phyloP scores from a whole-genome alignment of 2,888 invertebrate genomes.

The Chesias legatella region DNA sequence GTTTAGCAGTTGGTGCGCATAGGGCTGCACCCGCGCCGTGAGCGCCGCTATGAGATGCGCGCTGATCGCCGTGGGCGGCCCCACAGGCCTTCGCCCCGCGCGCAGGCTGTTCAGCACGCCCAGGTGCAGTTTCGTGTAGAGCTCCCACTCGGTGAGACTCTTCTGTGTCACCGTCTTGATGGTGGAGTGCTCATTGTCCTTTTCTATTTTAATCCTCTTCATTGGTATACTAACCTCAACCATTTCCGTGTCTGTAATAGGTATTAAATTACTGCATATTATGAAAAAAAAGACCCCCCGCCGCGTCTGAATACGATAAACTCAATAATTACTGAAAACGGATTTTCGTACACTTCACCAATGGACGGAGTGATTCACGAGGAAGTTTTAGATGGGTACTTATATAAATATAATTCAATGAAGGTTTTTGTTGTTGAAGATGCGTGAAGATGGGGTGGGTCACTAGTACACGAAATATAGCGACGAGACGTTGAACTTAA shows the following conservation, averaged over 20 bases:
- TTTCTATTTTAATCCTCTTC: slow-evolving; percentile 69
- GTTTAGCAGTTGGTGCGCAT: slow-evolving; percentile 55
- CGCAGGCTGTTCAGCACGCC: slow-evolving; percentile 83
- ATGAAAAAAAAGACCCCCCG: too few species aligned
- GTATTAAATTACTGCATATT: background rate
- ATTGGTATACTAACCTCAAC: slow-evolving; percentile 51
- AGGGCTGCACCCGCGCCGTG: slow-evolving; percentile 64
- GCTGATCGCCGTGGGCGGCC: slow-evolving; percentile 82
- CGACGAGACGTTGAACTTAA: too few species aligned
- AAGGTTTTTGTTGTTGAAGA: too few species aligned
- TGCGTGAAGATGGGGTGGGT: too few species aligned
- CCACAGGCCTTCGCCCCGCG: slow-evolving; percentile 68
- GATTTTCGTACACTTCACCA: too few species aligned
- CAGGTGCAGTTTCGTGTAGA: slow-evolving; percentile 85
- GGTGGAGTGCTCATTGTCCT: slow-evolving; percentile 41
- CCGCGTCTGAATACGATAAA: too few species aligned
- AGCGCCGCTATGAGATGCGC: slow-evolving; percentile 82
- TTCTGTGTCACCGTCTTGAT: slow-evolving; percentile 44
- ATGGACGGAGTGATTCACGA: too few species aligned
- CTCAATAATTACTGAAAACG: too few species aligned
- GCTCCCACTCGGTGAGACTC: slow-evolving; percentile 51
- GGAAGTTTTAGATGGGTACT: too few species aligned
- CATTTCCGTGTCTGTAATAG: slow-evolving; percentile 58
- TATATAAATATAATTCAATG: too few species aligned
- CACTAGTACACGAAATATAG: too few species aligned